phyloP scores from a whole-genome alignment of 2,888 invertebrate species.

The Lymantria dispar region DNA sequence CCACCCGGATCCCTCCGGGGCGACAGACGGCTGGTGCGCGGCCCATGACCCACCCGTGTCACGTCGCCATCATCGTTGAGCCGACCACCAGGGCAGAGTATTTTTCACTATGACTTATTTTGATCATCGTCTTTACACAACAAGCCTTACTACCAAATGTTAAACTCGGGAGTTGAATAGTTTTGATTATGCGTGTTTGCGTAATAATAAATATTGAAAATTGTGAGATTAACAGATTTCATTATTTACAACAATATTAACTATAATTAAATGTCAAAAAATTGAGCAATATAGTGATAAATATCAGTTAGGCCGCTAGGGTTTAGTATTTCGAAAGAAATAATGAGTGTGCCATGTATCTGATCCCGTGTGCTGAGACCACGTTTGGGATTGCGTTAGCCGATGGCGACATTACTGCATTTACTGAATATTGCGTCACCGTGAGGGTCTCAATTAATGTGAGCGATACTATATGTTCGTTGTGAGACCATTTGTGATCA shows the following conservation, averaged over 20 bases:
- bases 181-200: no score
- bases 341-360: slow-evolving; percentile 34
- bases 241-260: not conserved
- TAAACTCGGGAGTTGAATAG: no score
- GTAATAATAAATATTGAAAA: slow-evolving; percentile 2
- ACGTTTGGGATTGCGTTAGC: slow-evolving; percentile 35
- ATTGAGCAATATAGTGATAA: slow-evolving; percentile 2
- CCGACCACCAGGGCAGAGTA: no score
- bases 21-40: no score
- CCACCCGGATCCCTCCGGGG: no score
- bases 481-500: not conserved
- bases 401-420: slow-evolving; percentile 28
- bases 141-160: no score
- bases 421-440: slow-evolving; percentile 20
- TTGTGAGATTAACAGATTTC: not conserved
- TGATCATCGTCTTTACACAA: no score
- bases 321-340: slow-evolving; percentile 33
- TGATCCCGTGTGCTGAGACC: slow-evolving; percentile 35
- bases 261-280: not conserved
- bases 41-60: no score
- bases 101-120: no score
- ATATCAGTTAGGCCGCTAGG: slow-evolving; percentile 23
- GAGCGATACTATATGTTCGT: not conserved
- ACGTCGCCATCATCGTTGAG: no score
- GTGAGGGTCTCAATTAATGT: slow-evolving; percentile 25